Percentiles rank a stretch among this genome's conserved stretches.
Evolutionary conservation across 2,888 invertebrate species (phyloP).

Genomic region (Resseliella maxima): DNA sequence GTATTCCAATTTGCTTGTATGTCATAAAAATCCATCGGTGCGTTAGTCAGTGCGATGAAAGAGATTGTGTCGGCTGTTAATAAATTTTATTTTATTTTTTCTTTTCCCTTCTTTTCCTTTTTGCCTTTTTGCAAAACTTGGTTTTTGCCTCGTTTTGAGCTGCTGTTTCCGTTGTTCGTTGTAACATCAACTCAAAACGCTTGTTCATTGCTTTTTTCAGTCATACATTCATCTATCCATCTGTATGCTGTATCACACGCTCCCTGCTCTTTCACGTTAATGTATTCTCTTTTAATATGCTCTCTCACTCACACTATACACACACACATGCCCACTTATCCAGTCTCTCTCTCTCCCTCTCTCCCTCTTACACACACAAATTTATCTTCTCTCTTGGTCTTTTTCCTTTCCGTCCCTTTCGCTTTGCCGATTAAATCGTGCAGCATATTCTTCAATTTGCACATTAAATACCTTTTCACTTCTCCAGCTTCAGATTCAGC

Average conservation of each 20-base stretch:
- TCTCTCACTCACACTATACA: background rate
- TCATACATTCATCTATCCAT: background rate
- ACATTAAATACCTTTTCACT: constrained; percentile 40
- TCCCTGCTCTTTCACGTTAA: background rate
- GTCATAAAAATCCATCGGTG: constrained; percentile 43
- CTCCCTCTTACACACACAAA: background rate
- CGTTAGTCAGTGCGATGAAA: constrained; percentile 29
- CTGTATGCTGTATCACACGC: background rate
- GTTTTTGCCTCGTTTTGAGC: background rate
- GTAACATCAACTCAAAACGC: background rate
- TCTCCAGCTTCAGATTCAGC: constrained; percentile 40
- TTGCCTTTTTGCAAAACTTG: background rate
- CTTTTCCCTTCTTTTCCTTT: background rate
- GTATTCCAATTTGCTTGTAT: constrained; percentile 44
- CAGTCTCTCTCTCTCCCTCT: background rate
- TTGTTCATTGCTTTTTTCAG: background rate
- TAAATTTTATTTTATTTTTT: background rate
- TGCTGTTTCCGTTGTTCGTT: constrained; percentile 7
- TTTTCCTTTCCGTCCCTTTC: background rate
- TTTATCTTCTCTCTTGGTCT: background rate
- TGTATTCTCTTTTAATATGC: background rate
- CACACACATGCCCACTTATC: no score
- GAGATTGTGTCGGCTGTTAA: background rate
- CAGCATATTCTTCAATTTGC: constrained; percentile 44
- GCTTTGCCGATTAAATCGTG: constrained; percentile 33